phyloP scores from a whole-genome alignment of 2,113 vertebrate genomes.

The Carassius auratus region DNA sequence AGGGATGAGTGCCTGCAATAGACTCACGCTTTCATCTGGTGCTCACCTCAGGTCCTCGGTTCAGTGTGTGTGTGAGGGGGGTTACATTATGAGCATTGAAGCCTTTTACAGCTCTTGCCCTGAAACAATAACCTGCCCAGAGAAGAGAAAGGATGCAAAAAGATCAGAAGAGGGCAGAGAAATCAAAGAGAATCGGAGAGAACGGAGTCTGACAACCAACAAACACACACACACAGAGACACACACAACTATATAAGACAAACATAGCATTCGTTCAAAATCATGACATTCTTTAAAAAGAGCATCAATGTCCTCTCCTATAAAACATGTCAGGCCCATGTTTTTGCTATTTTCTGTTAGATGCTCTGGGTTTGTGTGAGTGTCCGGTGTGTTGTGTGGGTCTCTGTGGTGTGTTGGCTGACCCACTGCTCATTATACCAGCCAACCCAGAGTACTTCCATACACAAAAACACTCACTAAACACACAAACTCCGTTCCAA shows the following conservation, averaged over 20 bases:
- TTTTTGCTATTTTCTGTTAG: constrained; percentile 33
- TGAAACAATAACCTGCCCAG: constrained; percentile 50
- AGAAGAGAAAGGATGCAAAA: constrained; percentile 28
- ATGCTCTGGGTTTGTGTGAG: constrained; percentile 11
- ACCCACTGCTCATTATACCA: constrained; percentile 16
- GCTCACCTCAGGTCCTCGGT: constrained; percentile 20
- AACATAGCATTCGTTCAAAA: constrained; percentile 19
- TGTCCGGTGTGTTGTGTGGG: constrained; percentile 20
- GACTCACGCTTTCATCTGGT: constrained; percentile 50
- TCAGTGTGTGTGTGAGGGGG: background rate
- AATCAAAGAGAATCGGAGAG: constrained; percentile 55
- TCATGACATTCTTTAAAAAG: constrained; percentile 25
- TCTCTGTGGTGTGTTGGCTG: constrained; percentile 21
- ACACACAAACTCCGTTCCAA: constrained; percentile 36
- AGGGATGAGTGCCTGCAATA: constrained; percentile 20
- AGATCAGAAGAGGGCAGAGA: constrained; percentile 47
- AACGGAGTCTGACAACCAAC: constrained; percentile 14
- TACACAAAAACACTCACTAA: constrained; percentile 35
- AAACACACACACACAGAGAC: constrained; percentile 25
- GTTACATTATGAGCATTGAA: constrained; percentile 42
- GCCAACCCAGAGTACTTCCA: constrained; percentile 41
- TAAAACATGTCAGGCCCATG: constrained; percentile 9
- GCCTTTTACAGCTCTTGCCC: constrained; percentile 31
- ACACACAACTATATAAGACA: background rate
- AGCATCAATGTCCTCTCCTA: background rate